These are phyloP conservation scores for Ctenoplectra terminalis DNA, from an alignment of 1,140 invertebrate genomes.

Conservation along the genomic window DNA sequence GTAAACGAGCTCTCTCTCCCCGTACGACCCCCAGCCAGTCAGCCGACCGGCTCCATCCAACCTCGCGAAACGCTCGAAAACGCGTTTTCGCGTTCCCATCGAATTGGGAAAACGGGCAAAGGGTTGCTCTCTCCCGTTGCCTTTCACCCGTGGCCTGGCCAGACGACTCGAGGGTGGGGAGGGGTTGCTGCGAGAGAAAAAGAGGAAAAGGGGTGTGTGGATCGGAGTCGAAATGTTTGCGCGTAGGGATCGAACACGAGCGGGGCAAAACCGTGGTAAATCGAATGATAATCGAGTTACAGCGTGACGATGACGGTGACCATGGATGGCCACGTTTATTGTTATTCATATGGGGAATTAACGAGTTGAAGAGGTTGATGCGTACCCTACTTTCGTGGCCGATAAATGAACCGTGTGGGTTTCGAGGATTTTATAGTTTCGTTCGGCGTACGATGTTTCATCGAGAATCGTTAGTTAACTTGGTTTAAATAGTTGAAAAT, in stretches of 20 bases:
- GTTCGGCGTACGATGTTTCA: background rate
- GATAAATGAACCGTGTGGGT: background rate
- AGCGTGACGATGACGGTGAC: conserved; percentile 64
- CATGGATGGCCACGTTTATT: conserved; percentile 41
- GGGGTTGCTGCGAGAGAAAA: background rate
- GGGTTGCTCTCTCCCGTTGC: conserved; percentile 52
- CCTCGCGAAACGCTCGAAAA: conserved; percentile 64
- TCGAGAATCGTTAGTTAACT: background rate
- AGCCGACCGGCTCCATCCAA: conserved; percentile 45
- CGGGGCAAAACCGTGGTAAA: conserved; percentile 71
- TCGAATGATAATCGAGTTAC: conserved; percentile 80
- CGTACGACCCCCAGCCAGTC: conserved; percentile 36
- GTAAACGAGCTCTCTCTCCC: conserved; percentile 48
- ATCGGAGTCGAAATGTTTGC: conserved; percentile 25
- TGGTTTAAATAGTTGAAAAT: no score
- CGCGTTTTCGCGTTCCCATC: conserved; percentile 64
- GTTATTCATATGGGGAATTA: conserved; percentile 70
- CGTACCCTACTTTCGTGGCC: conserved; percentile 6
- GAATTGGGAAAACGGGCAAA: conserved; percentile 65
- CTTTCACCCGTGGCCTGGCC: conserved; percentile 50
- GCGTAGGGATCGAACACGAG: conserved; percentile 16
- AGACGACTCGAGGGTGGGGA: conserved; percentile 32
- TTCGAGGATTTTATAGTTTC: background rate
- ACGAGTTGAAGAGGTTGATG: conserved; percentile 33
- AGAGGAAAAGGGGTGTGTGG: background rate